These are phyloP conservation scores for Pasiphila rectangulata DNA, from an alignment of 2,888 invertebrate species.

Conservation along the genomic window DNA sequence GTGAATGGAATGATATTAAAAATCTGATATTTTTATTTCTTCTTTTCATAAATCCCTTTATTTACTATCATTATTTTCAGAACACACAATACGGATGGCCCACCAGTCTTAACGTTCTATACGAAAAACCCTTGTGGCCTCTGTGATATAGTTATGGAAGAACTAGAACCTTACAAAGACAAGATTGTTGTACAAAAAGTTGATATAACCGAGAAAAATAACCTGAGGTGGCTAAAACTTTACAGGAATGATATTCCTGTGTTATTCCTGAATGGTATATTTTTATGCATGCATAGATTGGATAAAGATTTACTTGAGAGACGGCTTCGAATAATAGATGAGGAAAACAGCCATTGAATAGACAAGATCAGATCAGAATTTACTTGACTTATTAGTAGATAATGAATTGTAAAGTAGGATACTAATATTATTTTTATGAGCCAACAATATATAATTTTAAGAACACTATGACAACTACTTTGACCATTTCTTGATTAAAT, in stretches of 20 bases:
- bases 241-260: slow-evolving; percentile 94
- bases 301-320: slow-evolving; percentile 80
- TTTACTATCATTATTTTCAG: slow-evolving; percentile 55
- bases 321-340: slow-evolving; percentile 65
- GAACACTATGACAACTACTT: too few relatives aligned
- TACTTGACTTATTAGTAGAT: too few relatives aligned
- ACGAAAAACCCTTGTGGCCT: slow-evolving; percentile 91
- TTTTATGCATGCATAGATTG: slow-evolving; percentile 88
- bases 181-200: slow-evolving; percentile 86
- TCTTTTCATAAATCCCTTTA: slow-evolving; percentile 27
- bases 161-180: slow-evolving; percentile 81
- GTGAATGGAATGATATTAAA: slow-evolving; percentile 35
- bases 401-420: too few relatives aligned
- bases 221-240: slow-evolving; percentile 85
- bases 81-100: slow-evolving; percentile 57
- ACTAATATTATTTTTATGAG: too few relatives aligned
- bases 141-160: slow-evolving; percentile 88
- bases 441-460: too few relatives aligned
- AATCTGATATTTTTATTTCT: slow-evolving; percentile 41
- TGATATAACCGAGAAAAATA: slow-evolving; percentile 87
- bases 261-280: slow-evolving; percentile 90
- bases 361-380: neutral
- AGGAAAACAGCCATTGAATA: slow-evolving; percentile 25
- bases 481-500: too few relatives aligned
- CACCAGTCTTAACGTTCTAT: slow-evolving; percentile 87